phyloP scores from a whole-genome alignment of 1,140 invertebrate genomes.

The Trypoxylus dichotomus region DNA sequence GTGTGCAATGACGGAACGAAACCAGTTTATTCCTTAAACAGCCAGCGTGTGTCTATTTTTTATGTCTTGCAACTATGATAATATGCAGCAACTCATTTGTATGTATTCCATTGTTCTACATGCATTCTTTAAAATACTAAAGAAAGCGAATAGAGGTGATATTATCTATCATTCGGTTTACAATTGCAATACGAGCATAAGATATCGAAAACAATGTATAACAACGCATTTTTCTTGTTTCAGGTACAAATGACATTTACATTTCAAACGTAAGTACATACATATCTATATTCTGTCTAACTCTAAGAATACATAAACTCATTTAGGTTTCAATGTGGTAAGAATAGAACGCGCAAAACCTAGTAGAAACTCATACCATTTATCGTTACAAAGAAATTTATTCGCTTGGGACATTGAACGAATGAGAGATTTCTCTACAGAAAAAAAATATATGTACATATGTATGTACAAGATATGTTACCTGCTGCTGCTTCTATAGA shows the following conservation, averaged over 20 bases:
- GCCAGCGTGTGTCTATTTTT: too few relatives aligned
- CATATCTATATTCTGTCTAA: background rate
- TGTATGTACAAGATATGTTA: background rate
- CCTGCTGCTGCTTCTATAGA: background rate
- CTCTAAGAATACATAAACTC: background rate
- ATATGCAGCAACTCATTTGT: too few relatives aligned
- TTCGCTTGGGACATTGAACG: background rate
- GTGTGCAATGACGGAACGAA: too few relatives aligned
- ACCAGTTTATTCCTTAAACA: too few relatives aligned
- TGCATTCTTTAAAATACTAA: too few relatives aligned
- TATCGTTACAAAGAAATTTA: background rate
- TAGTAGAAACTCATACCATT: background rate
- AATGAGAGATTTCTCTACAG: background rate
- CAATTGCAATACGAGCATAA: too few relatives aligned
- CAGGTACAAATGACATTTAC: conserved; percentile 13
- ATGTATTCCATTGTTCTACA: too few relatives aligned
- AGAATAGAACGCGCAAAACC: background rate
- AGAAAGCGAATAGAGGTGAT: too few relatives aligned
- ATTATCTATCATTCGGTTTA: too few relatives aligned
- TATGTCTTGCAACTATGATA: too few relatives aligned
- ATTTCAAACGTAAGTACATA: background rate
- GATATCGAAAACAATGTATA: background rate
- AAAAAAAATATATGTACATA: background rate
- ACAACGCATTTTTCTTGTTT: background rate
- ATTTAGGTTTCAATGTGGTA: background rate